phyloP scores from a whole-genome alignment of 2,888 invertebrate species.

The Dasypogon diadema region DNA sequence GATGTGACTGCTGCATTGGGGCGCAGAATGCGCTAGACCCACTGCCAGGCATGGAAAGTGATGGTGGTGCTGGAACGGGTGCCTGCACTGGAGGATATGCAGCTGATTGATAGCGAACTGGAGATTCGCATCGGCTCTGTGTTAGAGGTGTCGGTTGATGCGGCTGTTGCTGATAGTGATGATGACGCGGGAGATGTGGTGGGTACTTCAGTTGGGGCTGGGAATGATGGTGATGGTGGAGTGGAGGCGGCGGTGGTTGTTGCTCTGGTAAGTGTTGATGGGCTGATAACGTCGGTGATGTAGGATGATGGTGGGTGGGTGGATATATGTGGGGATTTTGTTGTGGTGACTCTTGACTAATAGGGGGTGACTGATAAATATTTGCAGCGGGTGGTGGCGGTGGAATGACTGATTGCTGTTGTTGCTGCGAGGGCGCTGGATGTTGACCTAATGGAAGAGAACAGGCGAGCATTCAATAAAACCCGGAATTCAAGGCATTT shows the following conservation, averaged over 20 bases:
- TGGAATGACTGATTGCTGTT: slow-evolving; percentile 60
- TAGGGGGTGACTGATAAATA: slow-evolving; percentile 36
- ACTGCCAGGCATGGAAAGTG: slow-evolving; percentile 60
- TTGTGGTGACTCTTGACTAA: slow-evolving; percentile 27
- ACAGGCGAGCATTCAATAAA: slow-evolving; percentile 2
- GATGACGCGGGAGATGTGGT: slow-evolving; percentile 55
- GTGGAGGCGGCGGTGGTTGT: slow-evolving; percentile 52
- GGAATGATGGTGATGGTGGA: slow-evolving; percentile 55
- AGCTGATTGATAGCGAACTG: slow-evolving; percentile 42
- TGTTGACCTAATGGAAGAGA: slow-evolving; percentile 43
- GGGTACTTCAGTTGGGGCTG: slow-evolving; percentile 22
- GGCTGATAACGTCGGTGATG: slow-evolving; percentile 52
- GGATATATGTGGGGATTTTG: slow-evolving; percentile 54
- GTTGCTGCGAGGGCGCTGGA: slow-evolving; percentile 32
- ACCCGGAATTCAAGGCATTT: slow-evolving; percentile 11
- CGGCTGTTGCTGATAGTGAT: slow-evolving; percentile 58
- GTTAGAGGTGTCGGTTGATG: slow-evolving; percentile 51
- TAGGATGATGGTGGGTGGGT: slow-evolving; percentile 62
- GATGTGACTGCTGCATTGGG: slow-evolving; percentile 62
- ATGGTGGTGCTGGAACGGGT: slow-evolving; percentile 62
- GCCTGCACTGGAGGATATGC: slow-evolving; percentile 53
- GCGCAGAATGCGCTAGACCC: slow-evolving; percentile 68
- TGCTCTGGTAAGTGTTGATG: slow-evolving; percentile 53
- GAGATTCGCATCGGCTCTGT: slow-evolving; percentile 55
- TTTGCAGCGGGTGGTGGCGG: slow-evolving; percentile 62